phyloP scores from a whole-genome alignment of 2,888 invertebrate species.

The Drosophila paranaensis region DNA sequence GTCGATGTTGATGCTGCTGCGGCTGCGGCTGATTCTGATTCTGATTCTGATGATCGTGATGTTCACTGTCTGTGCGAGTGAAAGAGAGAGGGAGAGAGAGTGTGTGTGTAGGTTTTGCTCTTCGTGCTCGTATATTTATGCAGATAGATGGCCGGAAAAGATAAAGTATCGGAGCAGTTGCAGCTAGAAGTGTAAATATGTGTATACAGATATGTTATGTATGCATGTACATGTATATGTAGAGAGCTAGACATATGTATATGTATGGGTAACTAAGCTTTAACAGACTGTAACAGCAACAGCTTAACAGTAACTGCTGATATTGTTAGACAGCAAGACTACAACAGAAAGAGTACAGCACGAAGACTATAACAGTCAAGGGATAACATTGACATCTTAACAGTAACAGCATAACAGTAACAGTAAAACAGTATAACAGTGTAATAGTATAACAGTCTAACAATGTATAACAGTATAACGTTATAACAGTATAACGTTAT shows the following conservation, averaged over 20 bases:
- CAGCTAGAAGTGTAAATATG: slow-evolving; percentile 51
- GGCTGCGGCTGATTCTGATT: slow-evolving; percentile 41
- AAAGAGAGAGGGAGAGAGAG: not conserved
- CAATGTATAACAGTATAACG: too few species aligned
- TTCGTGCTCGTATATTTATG: slow-evolving; percentile 67
- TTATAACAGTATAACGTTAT: too few species aligned
- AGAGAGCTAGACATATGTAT: not conserved
- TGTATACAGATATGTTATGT: slow-evolving; percentile 7
- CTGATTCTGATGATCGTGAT: slow-evolving; percentile 51
- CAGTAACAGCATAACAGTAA: not conserved
- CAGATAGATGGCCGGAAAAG: slow-evolving; percentile 82
- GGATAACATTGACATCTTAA: not conserved
- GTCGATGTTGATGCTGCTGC: slow-evolving; percentile 57
- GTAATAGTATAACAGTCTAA: not conserved
- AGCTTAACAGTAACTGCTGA: not conserved
- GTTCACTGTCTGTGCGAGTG: slow-evolving; percentile 5
- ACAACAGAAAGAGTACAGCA: not conserved
- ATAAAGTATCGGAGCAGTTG: slow-evolving; percentile 66
- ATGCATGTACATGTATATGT: not conserved
- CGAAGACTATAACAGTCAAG: not conserved
- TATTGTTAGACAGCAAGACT: not conserved
- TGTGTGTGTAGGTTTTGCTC: slow-evolving; percentile 24
- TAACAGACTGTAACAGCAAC: not conserved
- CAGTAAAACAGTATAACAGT: not conserved
- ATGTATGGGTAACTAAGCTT: not conserved